Base-by-base conservation (phyloP, 30 jellyfish, hydroid and myxozoan genomes). In the Haliclystus octoradiatus region DNA sequence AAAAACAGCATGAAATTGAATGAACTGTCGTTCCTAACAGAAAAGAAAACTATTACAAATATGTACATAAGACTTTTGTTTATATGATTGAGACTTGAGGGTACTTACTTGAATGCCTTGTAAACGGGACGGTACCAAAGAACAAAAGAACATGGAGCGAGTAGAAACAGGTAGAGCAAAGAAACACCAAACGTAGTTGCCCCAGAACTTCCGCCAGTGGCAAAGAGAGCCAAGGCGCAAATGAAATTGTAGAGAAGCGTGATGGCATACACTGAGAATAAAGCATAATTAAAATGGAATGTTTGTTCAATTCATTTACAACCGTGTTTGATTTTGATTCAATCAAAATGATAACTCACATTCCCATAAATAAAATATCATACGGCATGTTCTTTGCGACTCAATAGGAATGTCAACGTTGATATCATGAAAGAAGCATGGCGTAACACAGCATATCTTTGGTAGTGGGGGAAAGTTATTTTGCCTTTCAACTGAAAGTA, bases 381-480 rank as follows among this genome's bases (percentile, higher is more conserved):
- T 69, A 57, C 88, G 71, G 82, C 95, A 82, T 0, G 95, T 82
- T 61, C 35, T 77, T 68, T 91, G 99, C 62, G 70, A 80, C 66
- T 91, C 95, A 47, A 81, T 77, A 30, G 99, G 99, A 47, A 91
- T 77, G 27, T 91, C 99, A 15, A 78, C 66, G 63, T 88, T 73
- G 26, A 91, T 91, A 68, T 91, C 99, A 34, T 91, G 99, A 63
- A 62, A 91, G 76, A 82, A 91, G 83, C 99, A 91, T 50, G 99
- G 99, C 35, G 76, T 70, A 9, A 76, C 80, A 65, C 95, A 78
- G 71, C 72, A 78, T 34, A 76, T 84, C 74, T 75, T 46, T 29
- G 95, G 95, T 1, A 91, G 81, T 15, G 99, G 99, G 34, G 99
- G 99, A 47, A 91, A 91, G 50, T 91, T 91, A 53, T 91, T 91